These are phyloP conservation scores for Zelostemma sp. DNA, from an alignment of 1,140 invertebrate species.

Conservation along the genomic window DNA sequence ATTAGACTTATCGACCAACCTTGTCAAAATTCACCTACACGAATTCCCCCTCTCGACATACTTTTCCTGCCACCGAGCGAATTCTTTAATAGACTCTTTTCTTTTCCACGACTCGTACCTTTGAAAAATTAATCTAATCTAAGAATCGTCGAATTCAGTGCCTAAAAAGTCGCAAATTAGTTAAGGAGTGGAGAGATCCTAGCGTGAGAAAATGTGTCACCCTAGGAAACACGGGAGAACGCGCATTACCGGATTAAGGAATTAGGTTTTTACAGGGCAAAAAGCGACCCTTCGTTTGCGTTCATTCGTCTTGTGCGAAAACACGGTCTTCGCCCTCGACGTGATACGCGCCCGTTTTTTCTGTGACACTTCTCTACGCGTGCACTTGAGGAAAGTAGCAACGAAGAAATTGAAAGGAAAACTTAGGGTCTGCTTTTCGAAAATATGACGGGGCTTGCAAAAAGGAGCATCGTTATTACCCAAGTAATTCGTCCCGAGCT, in stretches of 20 bases:
- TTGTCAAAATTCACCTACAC: conserved; percentile 43
- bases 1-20: conserved; percentile 57
- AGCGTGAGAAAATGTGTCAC: conserved; percentile 20
- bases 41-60: conserved; percentile 24
- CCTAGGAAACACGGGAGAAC: conserved; percentile 13
- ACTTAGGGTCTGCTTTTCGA: conserved; percentile 24
- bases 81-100: background rate
- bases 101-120: too few species aligned
- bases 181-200: conserved; percentile 13
- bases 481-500: conserved; percentile 34
- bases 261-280: conserved; percentile 38
- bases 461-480: conserved; percentile 31
- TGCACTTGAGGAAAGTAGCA: conserved; percentile 15
- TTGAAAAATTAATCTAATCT: too few species aligned
- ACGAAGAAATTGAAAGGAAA: conserved; percentile 22
- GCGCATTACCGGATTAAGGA: conserved; percentile 43
- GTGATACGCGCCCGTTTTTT: conserved; percentile 24
- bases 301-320: conserved; percentile 39
- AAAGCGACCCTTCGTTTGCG: conserved; percentile 30
- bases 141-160: background rate
- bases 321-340: conserved; percentile 16
- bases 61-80: conserved; percentile 23
- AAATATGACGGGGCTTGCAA: conserved; percentile 32
- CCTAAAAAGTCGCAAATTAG: conserved; percentile 6
- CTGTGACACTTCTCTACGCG: conserved; percentile 18